These are phyloP conservation scores for Carollia perspicillata DNA, from an alignment of 2,113 vertebrate species.

Conservation along the genomic window DNA sequence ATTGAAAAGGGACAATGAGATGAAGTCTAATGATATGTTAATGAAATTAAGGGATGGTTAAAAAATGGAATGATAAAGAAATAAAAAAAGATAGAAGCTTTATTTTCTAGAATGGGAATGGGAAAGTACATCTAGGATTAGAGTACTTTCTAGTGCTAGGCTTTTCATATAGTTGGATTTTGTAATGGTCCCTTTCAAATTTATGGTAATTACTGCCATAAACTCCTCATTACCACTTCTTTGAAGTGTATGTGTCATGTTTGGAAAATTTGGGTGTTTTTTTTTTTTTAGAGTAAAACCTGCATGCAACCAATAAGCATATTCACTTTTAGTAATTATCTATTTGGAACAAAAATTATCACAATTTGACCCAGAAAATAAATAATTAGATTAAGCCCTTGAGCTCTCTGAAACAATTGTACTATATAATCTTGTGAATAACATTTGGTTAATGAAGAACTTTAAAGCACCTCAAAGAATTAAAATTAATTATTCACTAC, in stretches of 20 bases:
- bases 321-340: neutral
- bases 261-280: neutral
- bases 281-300: neutral
- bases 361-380: constrained; percentile 40
- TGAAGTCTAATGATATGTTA: constrained; percentile 23
- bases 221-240: constrained; percentile 10
- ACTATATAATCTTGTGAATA: constrained; percentile 13
- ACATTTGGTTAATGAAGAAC: neutral
- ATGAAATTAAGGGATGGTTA: constrained; percentile 18
- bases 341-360: neutral
- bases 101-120: neutral
- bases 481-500: constrained; percentile 20
- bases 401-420: constrained; percentile 35
- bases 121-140: neutral
- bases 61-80: neutral
- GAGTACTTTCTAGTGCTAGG: neutral
- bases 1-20: neutral
- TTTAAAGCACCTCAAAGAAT: constrained; percentile 29
- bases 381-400: constrained; percentile 38
- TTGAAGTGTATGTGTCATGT: constrained; percentile 21
- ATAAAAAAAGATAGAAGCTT: neutral
- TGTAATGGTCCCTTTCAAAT: constrained; percentile 15
- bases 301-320: neutral
- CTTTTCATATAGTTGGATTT: constrained; percentile 23
- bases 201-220: constrained; percentile 10